Conservation (phyloP, 2,888 invertebrate genomes). For the Linnaemya tessellans region DNA sequence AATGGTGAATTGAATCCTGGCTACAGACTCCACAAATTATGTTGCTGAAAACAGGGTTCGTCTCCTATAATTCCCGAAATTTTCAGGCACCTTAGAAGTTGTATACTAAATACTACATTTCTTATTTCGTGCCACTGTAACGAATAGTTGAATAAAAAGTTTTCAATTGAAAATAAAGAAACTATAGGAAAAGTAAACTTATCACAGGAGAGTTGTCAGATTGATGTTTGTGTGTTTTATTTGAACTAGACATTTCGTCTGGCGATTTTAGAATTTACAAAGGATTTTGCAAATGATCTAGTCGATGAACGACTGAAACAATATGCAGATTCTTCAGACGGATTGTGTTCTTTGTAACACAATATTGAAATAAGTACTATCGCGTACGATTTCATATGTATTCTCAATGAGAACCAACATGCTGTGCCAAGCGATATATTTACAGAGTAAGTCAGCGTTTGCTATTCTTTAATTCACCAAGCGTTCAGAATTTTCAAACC, state of each 20-base stretch:
- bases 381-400: too few species aligned
- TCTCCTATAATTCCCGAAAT: too few species aligned
- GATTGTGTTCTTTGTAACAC: background rate
- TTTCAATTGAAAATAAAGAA: background rate
- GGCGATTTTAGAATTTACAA: background rate
- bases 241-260: background rate
- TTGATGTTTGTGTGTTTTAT: background rate
- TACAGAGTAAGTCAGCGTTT: too few species aligned
- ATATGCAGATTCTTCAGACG: background rate
- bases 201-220: background rate
- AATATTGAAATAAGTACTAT: too few species aligned
- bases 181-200: conserved; percentile 16
- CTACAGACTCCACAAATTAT: too few species aligned
- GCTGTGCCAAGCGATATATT: too few species aligned
- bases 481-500: too few species aligned
- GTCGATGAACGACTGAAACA: background rate
- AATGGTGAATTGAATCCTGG: too few species aligned
- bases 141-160: conserved; percentile 7
- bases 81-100: background rate
- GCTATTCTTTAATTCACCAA: too few species aligned
- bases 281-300: background rate
- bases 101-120: background rate
- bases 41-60: too few species aligned
- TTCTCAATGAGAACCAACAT: too few species aligned
- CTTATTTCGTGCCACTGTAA: background rate